A percentile compares a stretch with the other conserved stretches of the same genome.
phyloP scores from a whole-genome alignment of 2,113 vertebrate genomes.

The Progne subis region DNA sequence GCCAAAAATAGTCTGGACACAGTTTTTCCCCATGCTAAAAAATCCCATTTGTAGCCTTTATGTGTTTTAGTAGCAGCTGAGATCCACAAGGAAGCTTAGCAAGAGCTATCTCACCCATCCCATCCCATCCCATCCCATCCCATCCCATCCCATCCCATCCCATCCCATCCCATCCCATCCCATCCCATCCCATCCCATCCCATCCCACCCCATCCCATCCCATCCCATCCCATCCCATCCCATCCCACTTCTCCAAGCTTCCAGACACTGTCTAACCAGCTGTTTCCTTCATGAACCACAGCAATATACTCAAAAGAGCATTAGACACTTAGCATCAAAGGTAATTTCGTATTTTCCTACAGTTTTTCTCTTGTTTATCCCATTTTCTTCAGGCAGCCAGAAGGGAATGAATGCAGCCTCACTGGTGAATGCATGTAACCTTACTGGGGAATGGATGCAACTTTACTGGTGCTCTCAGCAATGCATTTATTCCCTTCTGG shows the following conservation, averaged over 20 bases:
- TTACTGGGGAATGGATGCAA: background rate
- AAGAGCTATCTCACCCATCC: background rate
- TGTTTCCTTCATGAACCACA: background rate
- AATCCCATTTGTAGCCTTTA: background rate
- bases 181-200: background rate
- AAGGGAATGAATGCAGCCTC: background rate
- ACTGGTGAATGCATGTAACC: background rate
- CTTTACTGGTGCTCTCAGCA: background rate
- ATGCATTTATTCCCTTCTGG: background rate
- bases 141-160: background rate
- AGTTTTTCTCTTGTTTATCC: background rate
- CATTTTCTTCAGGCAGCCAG: background rate
- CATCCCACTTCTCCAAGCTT: background rate
- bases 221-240: background rate
- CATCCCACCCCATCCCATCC: background rate
- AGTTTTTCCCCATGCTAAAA: background rate
- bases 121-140: background rate
- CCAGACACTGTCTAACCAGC: background rate
- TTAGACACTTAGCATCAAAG: background rate
- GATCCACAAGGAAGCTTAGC: background rate
- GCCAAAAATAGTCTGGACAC: background rate
- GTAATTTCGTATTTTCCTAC: background rate
- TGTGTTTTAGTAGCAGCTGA: background rate
- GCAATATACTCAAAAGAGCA: background rate
- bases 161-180: background rate